Base-by-base conservation (phyloP, 2,888 invertebrate species). In the Oxyscelio sp. region DNA sequence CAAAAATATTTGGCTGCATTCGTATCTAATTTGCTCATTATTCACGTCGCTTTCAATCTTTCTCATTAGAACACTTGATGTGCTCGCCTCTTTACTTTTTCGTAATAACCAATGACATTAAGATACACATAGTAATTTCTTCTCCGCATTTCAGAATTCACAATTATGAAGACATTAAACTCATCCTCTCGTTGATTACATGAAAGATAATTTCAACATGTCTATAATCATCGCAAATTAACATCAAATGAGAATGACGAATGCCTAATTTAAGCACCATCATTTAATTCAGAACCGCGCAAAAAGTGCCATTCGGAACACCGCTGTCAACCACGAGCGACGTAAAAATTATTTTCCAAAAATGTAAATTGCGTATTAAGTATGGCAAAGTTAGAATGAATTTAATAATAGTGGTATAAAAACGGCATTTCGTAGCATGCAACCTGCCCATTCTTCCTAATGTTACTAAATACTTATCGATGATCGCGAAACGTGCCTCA, bases 81-180 rank as follows among this genome's bases (percentile, higher is more conserved):
- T 8, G 34, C 11, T 34, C 9, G 11, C 34, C 34, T 34, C 11
- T 34, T 34, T 1, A 34, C 11, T 34, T 34, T 34, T 34, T 34
- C 34, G 34, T 11, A 34, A 34, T 9, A 4, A 9, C 11, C 34
- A 34, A 9, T 34, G 34, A 34, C 34, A 34, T 34, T 34, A 34
- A 34, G 34, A 9, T 34, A 34, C 9, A 8, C 34, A 4, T 11
- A 34, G 34, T 34, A 34, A 34, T 27, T 34, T 34, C 4, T 34
- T 34, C 9, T 34, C 34, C 11, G 9, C 11, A 34, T 34, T 34
- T 34, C 34, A 34, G 34, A 34, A 34, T 34, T 34, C 34, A 21
- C 50, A 50, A 50, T 50, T 34, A 58, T 58, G 56, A 58, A 58
- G 56, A 58, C 56, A 58, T 38, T 58, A 58, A 58, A 34, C 15